phyloP scores from a whole-genome alignment of 2,797 vertebrate species.

The Sebastes minor region DNA sequence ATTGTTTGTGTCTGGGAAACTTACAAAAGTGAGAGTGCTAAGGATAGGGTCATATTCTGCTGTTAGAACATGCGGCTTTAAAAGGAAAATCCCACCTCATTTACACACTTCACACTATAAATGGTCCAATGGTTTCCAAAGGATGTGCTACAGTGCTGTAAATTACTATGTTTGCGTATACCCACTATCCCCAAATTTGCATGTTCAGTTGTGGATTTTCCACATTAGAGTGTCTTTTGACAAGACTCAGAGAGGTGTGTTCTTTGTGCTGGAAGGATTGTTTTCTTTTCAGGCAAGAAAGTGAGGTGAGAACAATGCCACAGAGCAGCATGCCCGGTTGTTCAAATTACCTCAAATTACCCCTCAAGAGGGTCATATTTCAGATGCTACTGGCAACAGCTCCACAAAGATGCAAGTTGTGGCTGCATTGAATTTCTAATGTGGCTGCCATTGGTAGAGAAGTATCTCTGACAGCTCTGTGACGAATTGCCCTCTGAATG shows the following conservation, averaged over 20 bases:
- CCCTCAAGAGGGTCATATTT: conserved; percentile 41
- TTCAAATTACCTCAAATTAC: conserved; percentile 55
- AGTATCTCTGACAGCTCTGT: conserved; percentile 1
- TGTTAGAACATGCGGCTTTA: not conserved
- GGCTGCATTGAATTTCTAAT: conserved; percentile 33
- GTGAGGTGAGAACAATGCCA: conserved; percentile 42
- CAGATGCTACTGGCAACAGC: conserved; percentile 33
- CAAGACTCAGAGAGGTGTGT: not conserved
- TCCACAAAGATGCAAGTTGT: conserved; percentile 22
- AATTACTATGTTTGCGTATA: conserved; percentile 24
- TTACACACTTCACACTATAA: not conserved
- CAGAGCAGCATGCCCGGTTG: conserved; percentile 32
- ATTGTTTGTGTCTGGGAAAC: not conserved
- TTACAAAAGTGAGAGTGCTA: not conserved
- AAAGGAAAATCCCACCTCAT: conserved; percentile 6
- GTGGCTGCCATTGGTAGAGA: not conserved
- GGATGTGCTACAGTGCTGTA: conserved; percentile 2
- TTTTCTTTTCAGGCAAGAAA: conserved; percentile 8
- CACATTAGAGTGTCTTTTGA: conserved; percentile 5
- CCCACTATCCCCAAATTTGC: conserved; percentile 7
- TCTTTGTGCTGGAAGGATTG: conserved; percentile 1
- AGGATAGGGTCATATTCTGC: not conserved
- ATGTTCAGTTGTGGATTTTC: conserved; percentile 20
- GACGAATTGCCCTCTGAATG: conserved; percentile 7
- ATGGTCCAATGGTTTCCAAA: conserved; percentile 5